Evolutionary conservation across 2,888 invertebrate genomes (phyloP).

Genomic region (Cordilura impudica): DNA sequence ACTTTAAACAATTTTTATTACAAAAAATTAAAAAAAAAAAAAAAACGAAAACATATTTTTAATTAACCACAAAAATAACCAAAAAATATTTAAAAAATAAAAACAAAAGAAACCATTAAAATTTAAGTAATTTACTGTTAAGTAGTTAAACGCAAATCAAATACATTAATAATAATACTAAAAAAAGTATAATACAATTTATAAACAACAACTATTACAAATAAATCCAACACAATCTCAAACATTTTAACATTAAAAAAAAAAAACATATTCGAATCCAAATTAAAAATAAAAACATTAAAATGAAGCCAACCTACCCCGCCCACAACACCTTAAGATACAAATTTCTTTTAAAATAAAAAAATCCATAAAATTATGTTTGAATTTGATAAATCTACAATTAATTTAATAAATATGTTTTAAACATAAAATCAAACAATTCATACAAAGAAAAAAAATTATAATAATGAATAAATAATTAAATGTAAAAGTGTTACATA

Average conservation of each 20-base stretch:
- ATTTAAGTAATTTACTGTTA: conserved; percentile 56
- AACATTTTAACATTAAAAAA: conserved; percentile 15
- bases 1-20: not conserved
- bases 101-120: conserved; percentile 19
- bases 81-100: conserved; percentile 45
- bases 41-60: conserved; percentile 35
- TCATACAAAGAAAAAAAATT: not conserved
- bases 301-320: conserved; percentile 56
- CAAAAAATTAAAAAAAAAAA: conserved; percentile 4
- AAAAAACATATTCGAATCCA: conserved; percentile 10
- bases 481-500: not conserved
- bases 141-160: conserved; percentile 62
- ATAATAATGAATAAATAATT: not conserved
- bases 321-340: conserved; percentile 61
- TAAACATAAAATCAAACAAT: not conserved
- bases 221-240: conserved; percentile 8
- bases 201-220: conserved; percentile 41
- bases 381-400: not conserved
- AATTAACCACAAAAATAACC: conserved; percentile 33
- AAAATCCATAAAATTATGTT: not conserved
- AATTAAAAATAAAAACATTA: conserved; percentile 34
- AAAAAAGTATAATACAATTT: conserved; percentile 9
- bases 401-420: not conserved
- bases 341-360: conserved; percentile 44
- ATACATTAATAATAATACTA: conserved; percentile 49